Base-by-base conservation (phyloP, 2,113 vertebrate species). In the Chroicocephalus ridibundus region DNA sequence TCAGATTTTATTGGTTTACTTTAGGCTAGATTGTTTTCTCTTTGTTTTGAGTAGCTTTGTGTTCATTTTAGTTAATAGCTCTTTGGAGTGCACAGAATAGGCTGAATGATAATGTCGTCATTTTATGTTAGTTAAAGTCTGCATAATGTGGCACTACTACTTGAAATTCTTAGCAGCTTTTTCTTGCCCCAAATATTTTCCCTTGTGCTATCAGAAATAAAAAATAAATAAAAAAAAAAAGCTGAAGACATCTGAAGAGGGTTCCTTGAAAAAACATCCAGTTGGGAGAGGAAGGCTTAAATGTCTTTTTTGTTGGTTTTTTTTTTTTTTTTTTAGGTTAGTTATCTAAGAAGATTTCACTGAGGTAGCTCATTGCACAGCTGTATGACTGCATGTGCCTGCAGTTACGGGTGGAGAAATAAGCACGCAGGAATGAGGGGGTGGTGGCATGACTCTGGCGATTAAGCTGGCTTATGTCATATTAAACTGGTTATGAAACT, bases 401-500 rank as follows among this genome's bases (percentile, higher is more conserved):
- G 77, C 18, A 64, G 77, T 57, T 65, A 64, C 15, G 44, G 86
- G 80, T 96, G 86, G 86, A 89, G 89, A 82, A 96, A 82, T 44
- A 95, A 87, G 36, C 55, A 47, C 12, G 3, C 16, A 47, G 47
- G 77, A 96, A 85, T 75, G 76, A 94, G 46, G 46, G n/a, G 64
- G 54, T 75, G 64, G 46, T 78, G 20, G 6, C 7, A 77, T 65
- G 55, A 78, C 16, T 86, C 71, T 92, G 71, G 68, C 57, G 77
- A 10, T 25, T 94, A 44, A 79, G 52, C 44, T 68, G 47, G 44
- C 10, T 91, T 84, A 44, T 52, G 55, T 82, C 38, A 19, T 71
- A 78, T 32, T 75, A 91, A 94, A 78, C 72, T 62, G 47, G 65
- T 81, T 75, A 70, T 75, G 69, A 89, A 96, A 93, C 47, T 79